Evolutionary conservation across 2,888 invertebrate genomes (phyloP), one percentile per base, ranked within the genome.

Genomic region (Encarsia formosa): DNA sequence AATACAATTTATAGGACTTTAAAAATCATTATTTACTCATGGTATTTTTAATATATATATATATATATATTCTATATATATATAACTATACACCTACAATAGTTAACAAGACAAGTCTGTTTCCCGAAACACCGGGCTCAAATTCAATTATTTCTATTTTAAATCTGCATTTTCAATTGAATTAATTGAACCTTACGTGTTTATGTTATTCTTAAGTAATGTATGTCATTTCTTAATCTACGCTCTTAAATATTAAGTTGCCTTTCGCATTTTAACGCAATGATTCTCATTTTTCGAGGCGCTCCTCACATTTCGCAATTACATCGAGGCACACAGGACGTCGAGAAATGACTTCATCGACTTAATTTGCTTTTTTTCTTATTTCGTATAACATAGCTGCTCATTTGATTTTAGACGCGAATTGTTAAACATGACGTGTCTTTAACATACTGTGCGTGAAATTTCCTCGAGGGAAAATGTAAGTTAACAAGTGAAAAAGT

Each of bases 31-130:
- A 67, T 66, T 68, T 57, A 59, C 57, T 56, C 65, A 65, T 65
- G 65, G 65, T 62, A 67, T 62, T 51, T 47, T 47, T 42, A 41
- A 53, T 53, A 49, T 53, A 50, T n/a, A n/a, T n/a, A 50, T 54
- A 54, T 54, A 52, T 32, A 37, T 37, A 47, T 54, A 54, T 54
- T 48, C 49, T 57, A 59, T 61, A 54, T 57, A 59, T 61, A 54
- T 58, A 58, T 66, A 66, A 64, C 63, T 66, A 68, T 67, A 66
- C 65, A 67, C 64, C 66, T 71, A 71, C 66, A 71, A 63, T 71
- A 71, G 67, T 71, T 70, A 71, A 71, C 71, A 70, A 70, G 68
- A 68, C 67, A 69, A 70, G 64, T 69, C 64, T 63, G 63, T 58
- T 58, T 63, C 59, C 67, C 61, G 50, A 59, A 49, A 59, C 60